Evolutionary conservation across 2,113 vertebrate species (phyloP), one percentile per base, ranked within the genome.

Genomic region (Rhinoderma darwinii): DNA sequence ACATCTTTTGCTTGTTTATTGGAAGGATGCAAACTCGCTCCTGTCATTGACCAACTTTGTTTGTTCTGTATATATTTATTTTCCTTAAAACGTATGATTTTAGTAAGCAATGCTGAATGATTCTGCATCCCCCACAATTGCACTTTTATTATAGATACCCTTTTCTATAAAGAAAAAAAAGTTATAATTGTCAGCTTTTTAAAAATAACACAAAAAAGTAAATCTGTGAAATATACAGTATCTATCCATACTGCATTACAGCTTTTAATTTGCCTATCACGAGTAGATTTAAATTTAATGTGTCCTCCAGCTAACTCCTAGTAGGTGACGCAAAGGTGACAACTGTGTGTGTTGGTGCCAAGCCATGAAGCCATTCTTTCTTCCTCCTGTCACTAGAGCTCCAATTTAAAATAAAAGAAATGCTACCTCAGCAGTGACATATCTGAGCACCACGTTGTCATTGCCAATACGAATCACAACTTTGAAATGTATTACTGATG

Each of bases 361-460:
- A 85, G 84, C 74, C 84, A 85, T 32, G 74, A 85, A 85, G 56
- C 73, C 56, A 85, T 82, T 82, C 56, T 78, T 78, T 76, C 66
- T 84, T 85, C 74, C 74, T 78, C 30, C 59, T 85, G 84, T 85
- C 84, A 85, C 41, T 77, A 44, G 73, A 44, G 30, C 56, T 84
- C 73, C 84, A 78, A 66, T 78, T 78, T 85, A 54, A 43, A 78
- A 61, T n/a, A 54, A 76, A 27, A 61, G 54, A 74, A 63, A 47
- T n/a, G 43, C 74, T 59, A 78, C 41, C 74, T 68, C 84, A 78
- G 74, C 84, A 68, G 56, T 78, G 84, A 85, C 73, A 85, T 77
- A 77, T 85, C 30, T 77, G 74, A 66, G 74, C 47, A 39, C 59
- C n/a, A 75, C 47, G 39, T 50, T 78, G 74, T 78, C 74, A 85